Evolutionary conservation across 2,113 vertebrate species (phyloP).

Genomic region (Rhinopomastus cyanomelas): DNA sequence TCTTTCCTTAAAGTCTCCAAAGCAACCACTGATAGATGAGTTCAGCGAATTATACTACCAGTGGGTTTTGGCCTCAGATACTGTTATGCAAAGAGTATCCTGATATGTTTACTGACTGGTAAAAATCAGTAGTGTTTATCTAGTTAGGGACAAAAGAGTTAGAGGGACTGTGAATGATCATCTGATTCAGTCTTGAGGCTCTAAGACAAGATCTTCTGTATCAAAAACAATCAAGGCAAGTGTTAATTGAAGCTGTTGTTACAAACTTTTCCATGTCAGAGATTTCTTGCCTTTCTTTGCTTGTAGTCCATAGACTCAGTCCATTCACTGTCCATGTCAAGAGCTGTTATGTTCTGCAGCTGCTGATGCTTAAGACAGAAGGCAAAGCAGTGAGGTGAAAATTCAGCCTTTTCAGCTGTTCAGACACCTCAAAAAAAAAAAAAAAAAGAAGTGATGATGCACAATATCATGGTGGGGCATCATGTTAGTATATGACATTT

Average conservation of each 20-base stretch:
- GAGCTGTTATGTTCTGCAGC: not conserved
- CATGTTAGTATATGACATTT: not conserved
- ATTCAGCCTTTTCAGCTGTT: not conserved
- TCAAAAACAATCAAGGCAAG: not conserved
- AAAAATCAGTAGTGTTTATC: not conserved
- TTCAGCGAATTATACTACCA: not conserved
- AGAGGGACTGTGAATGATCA: not conserved
- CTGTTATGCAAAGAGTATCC: not conserved
- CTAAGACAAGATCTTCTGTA: not conserved
- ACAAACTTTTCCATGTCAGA: not conserved
- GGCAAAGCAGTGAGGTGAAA: not conserved
- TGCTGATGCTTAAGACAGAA: not conserved
- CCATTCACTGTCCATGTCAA: not conserved
- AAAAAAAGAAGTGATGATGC: not conserved
- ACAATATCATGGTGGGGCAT: not conserved
- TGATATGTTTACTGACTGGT: not conserved
- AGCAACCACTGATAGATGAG: not conserved
- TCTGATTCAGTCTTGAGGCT: not conserved
- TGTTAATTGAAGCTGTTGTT: not conserved
- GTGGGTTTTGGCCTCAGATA: not conserved
- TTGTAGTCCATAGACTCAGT: not conserved
- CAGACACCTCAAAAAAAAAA: not conserved
- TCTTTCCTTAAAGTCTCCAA: not conserved
- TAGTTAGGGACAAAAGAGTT: not conserved
- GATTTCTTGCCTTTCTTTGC: not conserved